Evolutionary conservation across 2,797 vertebrate genomes (phyloP), one percentile per base, ranked within the genome.

Genomic region (Hemitrygon akajei): DNA sequence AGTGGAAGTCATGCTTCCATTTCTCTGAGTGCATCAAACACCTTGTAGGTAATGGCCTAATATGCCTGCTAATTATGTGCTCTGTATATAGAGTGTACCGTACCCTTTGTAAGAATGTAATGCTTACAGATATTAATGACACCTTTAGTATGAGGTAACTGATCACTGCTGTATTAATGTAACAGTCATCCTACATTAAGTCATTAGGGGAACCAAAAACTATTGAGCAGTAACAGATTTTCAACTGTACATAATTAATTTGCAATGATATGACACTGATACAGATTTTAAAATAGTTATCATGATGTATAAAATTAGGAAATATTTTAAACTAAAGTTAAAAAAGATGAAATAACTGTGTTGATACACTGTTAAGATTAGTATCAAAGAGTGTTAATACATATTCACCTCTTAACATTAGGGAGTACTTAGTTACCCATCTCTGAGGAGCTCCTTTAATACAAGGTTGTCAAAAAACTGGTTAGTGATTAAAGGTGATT

Each of bases 401-500:
- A 86, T n/a, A 86, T 86, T 86, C 82, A 86, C 82, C 82, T 69
- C 63, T 89, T 22, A 89, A 89, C 63, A 69, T 37, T 69, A 89
- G 86, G n/a, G 86, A 66, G 60, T 89, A 69, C n/a, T 89, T 89
- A 89, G 60, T 27, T 76, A 56, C 40, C 73, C 91, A 93, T 40
- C 91, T 93, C 91, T 14, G 91, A 75, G 47, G 47, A 75, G 91
- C 69, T 75, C 71, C 71, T 76, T 76, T 71, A 91, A 91, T 71
- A 40, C 66, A 40, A 91, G 71, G 69, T 47, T 93, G 91, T 93
- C 71, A 93, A 93, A 56, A 37, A 93, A 30, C 69, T 75, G 27
- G 91, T 76, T 75, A 76, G 91, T 76, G 69, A 93, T 76, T 93
- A 75, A 56, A 75, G 40, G 91, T 92, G 91, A 93, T 93, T 93